Evolutionary conservation across 2,113 vertebrate species (phyloP).

Genomic region (Chroicocephalus ridibundus): DNA sequence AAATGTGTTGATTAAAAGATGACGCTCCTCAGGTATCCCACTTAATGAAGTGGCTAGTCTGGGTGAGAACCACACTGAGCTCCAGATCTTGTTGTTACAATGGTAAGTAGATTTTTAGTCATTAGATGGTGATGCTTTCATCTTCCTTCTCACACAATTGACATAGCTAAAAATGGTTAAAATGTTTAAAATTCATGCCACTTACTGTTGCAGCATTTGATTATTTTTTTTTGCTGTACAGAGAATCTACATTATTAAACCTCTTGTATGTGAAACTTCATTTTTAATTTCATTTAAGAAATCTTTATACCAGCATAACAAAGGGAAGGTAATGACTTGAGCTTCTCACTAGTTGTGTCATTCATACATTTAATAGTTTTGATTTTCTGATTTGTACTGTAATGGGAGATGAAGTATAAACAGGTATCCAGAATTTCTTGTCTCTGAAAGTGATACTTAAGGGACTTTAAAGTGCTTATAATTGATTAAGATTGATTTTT

Average conservation of each 20-base stretch:
- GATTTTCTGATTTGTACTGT: not conserved
- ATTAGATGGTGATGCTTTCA: not conserved
- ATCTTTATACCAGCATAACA: not conserved
- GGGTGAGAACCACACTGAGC: not conserved
- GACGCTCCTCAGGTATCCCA: not conserved
- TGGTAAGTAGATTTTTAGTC: not conserved
- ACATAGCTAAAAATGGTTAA: not conserved
- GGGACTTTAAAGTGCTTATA: not conserved
- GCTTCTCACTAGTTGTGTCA: not conserved
- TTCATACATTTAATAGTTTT: not conserved
- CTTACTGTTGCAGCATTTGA: not conserved
- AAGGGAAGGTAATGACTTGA: not conserved
- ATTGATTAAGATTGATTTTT: not conserved
- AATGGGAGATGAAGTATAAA: not conserved
- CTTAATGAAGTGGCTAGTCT: not conserved
- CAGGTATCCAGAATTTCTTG: not conserved
- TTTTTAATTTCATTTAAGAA: not conserved
- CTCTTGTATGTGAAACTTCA: not conserved
- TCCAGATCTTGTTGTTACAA: not conserved
- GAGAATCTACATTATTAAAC: not conserved
- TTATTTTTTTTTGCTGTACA: not conserved
- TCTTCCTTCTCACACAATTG: not conserved
- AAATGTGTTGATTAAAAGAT: not conserved
- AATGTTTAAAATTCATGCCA: not conserved
- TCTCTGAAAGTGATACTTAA: not conserved